A percentile compares a stretch with the other conserved stretches of the same genome.
Evolutionary conservation across 2,888 invertebrate genomes (phyloP).

Genomic region (Lydus trimaculatus): DNA sequence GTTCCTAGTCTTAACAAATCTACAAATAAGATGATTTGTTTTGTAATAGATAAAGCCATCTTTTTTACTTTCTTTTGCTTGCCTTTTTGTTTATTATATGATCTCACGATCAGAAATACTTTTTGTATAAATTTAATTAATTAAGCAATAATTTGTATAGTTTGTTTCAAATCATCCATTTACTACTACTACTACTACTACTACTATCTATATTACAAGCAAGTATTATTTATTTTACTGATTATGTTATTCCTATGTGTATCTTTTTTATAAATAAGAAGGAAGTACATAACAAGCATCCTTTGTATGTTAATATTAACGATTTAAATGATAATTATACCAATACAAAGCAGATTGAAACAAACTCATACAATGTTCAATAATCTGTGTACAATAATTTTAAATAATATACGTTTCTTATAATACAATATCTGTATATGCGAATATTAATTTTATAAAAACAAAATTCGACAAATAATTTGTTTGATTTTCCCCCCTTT

Average conservation of each 20-base stretch:
- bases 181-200: not conserved
- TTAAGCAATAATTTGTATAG: not conserved
- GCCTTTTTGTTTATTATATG: not conserved
- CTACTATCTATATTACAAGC: not conserved
- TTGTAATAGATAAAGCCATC: not conserved
- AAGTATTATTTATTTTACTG: not conserved
- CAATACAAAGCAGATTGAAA: not conserved
- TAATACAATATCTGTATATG: not conserved
- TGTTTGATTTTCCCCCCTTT: too few species aligned
- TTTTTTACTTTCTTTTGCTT: not conserved
- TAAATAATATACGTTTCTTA: not conserved
- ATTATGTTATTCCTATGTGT: not conserved
- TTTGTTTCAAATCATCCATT: not conserved
- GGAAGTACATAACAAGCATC: not conserved
- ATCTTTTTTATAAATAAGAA: not conserved
- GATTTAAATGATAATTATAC: not conserved
- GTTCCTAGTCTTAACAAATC: constrained; percentile 31
- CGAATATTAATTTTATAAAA: not conserved
- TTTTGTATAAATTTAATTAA: not conserved
- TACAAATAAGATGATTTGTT: constrained; percentile 15
- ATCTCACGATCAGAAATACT: not conserved
- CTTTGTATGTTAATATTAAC: not conserved
- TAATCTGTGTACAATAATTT: not conserved
- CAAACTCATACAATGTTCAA: not conserved
- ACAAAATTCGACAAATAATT: too few species aligned